Conservation (phyloP, 2,797 vertebrate species). For the Prunella strophiata region DNA sequence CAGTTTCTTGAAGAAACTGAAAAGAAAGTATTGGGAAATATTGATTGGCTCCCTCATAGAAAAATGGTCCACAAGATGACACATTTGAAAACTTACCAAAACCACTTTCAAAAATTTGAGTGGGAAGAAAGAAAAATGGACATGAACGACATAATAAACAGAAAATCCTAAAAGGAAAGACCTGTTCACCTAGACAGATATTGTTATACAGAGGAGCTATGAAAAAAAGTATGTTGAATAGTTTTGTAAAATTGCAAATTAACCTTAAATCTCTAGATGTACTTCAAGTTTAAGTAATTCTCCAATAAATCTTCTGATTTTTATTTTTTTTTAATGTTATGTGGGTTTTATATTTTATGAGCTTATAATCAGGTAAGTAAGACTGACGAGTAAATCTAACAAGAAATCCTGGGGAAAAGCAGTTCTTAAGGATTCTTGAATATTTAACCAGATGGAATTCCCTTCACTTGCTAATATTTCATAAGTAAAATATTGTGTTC, state of each 20-base stretch:
- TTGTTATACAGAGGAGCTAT: background rate
- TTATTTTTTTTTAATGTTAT: rapidly evolving
- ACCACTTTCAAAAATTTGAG: background rate
- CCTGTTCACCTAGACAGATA: background rate
- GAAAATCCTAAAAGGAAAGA: background rate
- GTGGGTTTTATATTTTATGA: background rate
- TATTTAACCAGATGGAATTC: background rate
- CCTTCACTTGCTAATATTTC: background rate
- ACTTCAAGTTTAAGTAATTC: background rate
- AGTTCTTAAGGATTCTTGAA: background rate
- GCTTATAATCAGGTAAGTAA: background rate
- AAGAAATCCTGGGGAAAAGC: background rate
- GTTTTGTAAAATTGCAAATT: background rate
- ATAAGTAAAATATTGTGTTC: background rate
- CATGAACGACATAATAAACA: background rate
- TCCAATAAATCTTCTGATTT: background rate
- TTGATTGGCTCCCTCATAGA: background rate
- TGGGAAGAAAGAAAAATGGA: background rate
- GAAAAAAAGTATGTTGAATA: background rate
- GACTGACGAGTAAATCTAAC: background rate
- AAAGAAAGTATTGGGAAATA: background rate
- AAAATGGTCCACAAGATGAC: background rate
- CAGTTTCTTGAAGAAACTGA: background rate
- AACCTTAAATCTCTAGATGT: background rate
- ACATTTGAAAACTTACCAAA: background rate